These are phyloP conservation scores for Poeciliopsis infans DNA, from an alignment of 2,797 vertebrate genomes.

Conservation along the genomic window DNA sequence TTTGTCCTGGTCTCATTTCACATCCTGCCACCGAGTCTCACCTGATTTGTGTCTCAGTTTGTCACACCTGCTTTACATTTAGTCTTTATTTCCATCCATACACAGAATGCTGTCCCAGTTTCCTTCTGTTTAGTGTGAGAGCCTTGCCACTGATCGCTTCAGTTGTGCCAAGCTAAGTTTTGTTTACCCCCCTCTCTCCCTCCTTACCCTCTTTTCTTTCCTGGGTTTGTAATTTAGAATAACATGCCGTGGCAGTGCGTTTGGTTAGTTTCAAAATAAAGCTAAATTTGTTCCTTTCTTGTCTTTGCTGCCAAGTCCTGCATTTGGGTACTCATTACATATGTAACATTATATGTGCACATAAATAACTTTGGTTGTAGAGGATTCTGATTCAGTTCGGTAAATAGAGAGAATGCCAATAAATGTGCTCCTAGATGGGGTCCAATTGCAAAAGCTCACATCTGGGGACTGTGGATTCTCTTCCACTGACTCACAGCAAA, in stretches of 20 bases:
- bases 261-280: constrained; percentile 4
- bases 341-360: neutral
- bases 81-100: neutral
- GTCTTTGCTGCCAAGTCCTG: neutral
- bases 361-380: neutral
- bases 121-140: constrained; percentile 2
- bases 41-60: neutral
- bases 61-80: neutral
- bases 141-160: neutral
- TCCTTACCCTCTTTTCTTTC: neutral
- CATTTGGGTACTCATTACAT: neutral
- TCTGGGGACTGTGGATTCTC: neutral
- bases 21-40: neutral
- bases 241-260: neutral
- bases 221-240: neutral
- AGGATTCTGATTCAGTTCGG: neutral
- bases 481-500: neutral
- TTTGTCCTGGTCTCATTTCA: neutral
- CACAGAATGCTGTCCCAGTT: neutral
- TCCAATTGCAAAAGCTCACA: neutral
- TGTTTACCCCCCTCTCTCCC: neutral
- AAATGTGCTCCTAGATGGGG: neutral
- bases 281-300: neutral
- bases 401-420: neutral
- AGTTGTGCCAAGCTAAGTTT: neutral